Base-by-base conservation (phyloP, 37 sponge, comb jelly and placozoan genomes). In the Hormiphora californensis region DNA sequence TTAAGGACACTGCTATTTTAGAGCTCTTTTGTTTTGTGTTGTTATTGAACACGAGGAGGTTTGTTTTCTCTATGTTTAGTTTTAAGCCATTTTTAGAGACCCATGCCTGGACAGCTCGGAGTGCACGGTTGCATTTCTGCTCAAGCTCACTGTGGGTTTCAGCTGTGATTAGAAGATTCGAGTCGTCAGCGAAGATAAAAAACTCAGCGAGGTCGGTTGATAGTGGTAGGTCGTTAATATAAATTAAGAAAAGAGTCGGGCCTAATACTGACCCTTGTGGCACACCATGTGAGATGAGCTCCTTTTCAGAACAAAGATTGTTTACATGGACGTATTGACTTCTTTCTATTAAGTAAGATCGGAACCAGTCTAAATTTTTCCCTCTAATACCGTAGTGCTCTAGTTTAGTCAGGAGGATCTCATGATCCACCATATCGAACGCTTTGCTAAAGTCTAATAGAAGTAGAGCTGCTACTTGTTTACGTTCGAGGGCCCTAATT, bases 381-480 rank as follows among this genome's bases (percentile, higher is more conserved):
- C 67, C 67, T 17, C 67, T 65, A 11, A 65, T 34, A 65, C 67
- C 67, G 37, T 65, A 65, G 17, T 65, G 67, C 9, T 65, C 4
- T 7, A 65, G 67, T 19, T 65, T 65, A 4, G 11, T 65, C 35
- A 65, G 37, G 3, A 65, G 67, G 21, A 65, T 65, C 1, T 2
- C 4, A 38, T 65, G 67, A 4, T 65, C 67, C 35, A 65, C 37
- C 35, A 65, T 34, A 17, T 65, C 67, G 37, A 65, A 65, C 30
- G 67, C 67, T 31, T 65, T 65, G 35, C 38, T 36, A 32, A 34
- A 65, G 37, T 65, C 67, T 7, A 65, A 4, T 3, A 65, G 37
- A 38, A 65, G 67, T 8, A 65, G 37, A 3, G 35, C 19, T 32
- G 67, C 7, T 9, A 65, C 28, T 33, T 65, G 67, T 4, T 33